phyloP scores from a whole-genome alignment of 1,140 invertebrate genomes.

The Hylaeus anthracinus region DNA sequence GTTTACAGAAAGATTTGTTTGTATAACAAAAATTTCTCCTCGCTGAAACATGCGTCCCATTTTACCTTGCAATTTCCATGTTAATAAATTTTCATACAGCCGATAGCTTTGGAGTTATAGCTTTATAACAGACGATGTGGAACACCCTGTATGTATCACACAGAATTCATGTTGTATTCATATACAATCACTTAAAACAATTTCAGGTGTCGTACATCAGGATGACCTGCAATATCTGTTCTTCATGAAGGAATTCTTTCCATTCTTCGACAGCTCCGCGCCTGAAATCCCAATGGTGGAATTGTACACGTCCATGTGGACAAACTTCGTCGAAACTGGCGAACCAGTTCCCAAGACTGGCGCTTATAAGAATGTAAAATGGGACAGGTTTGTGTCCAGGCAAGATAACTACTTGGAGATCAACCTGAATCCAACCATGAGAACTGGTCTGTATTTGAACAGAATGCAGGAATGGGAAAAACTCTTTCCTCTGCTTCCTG shows the following conservation, averaged over 20 bases:
- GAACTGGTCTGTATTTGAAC: conserved; percentile 79
- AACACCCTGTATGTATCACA: too few relatives aligned
- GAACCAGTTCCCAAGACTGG: conserved; percentile 58
- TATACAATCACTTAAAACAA: not conserved
- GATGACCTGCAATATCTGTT: conserved; percentile 85
- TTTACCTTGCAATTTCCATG: too few relatives aligned
- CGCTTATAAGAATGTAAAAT: conserved; percentile 72
- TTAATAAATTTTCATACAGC: too few relatives aligned
- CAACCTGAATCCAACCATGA: conserved; percentile 75
- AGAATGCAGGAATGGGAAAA: conserved; percentile 83
- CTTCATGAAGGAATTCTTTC: conserved; percentile 75
- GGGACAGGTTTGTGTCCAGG: conserved; percentile 81
- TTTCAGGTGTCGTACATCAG: conserved; percentile 82
- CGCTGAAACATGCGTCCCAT: too few relatives aligned
- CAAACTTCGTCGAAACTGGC: conserved; percentile 73
- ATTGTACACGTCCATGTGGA: conserved; percentile 73
- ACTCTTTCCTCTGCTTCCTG: conserved; percentile 77
- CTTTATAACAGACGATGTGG: too few relatives aligned
- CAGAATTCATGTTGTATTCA: too few relatives aligned
- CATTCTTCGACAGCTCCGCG: conserved; percentile 58
- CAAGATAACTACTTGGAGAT: conserved; percentile 83
- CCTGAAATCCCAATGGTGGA: conserved; percentile 72
- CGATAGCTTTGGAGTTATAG: too few relatives aligned
- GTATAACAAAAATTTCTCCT: too few relatives aligned
- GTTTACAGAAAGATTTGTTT: too few relatives aligned